These are phyloP conservation scores for Orchesella cincta DNA, from an alignment of 1,140 invertebrate species.

Conservation along the genomic window DNA sequence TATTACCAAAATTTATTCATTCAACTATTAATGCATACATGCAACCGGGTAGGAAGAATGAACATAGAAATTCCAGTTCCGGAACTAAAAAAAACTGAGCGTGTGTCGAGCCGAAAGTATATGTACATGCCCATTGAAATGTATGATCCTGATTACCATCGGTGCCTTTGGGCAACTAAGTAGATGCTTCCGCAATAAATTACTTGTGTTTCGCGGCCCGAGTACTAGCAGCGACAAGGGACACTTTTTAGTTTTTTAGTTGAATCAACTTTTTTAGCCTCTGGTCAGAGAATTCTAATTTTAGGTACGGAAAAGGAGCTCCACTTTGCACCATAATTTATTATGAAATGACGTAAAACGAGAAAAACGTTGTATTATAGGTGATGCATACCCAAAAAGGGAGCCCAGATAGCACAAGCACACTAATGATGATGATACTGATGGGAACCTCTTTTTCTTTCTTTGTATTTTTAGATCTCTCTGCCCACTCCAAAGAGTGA, in stretches of 20 bases:
- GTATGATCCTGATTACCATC: too few species aligned
- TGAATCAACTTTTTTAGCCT: conserved; percentile 21
- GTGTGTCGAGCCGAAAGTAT: too few species aligned
- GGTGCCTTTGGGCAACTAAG: too few species aligned
- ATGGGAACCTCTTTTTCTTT: conserved; percentile 19
- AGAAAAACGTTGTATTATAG: not conserved
- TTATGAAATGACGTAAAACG: conserved; percentile 9
- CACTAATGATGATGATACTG: conserved; percentile 9
- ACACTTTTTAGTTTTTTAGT: not conserved
- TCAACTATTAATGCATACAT: too few species aligned
- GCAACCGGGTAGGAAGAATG: too few species aligned
- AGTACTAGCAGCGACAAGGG: not conserved
- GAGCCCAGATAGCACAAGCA: not conserved
- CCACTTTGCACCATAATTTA: not conserved
- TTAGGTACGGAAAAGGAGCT: not conserved
- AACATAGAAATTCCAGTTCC: too few species aligned
- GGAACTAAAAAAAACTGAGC: too few species aligned
- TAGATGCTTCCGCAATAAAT: conserved; percentile 22
- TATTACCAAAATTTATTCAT: too few species aligned
- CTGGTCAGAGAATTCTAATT: conserved; percentile 21
- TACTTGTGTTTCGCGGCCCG: not conserved
- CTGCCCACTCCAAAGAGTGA: too few species aligned
- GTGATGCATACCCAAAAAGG: too few species aligned
- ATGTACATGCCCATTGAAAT: too few species aligned
- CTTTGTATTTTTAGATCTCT: conserved; percentile 17